Base-by-base conservation (phyloP, 2,888 invertebrate species). In the Melanophora roralis region DNA sequence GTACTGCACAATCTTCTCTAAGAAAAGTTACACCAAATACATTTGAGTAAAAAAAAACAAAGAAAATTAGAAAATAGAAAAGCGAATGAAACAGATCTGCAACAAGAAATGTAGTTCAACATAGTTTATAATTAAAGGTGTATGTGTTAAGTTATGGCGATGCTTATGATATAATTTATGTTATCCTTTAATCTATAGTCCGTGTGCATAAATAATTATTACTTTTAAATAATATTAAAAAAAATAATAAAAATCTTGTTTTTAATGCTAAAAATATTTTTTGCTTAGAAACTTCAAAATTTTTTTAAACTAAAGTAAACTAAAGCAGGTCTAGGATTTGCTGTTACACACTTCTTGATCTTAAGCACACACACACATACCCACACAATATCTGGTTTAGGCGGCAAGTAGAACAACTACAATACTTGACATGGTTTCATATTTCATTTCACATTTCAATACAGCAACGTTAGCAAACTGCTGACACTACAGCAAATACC, bases 341-440 rank as follows among this genome's bases (percentile, higher is more conserved):
- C 36, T 14, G 2, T 8, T 43, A 32, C 40, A 45, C 32, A 27
- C 27, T 27, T 27, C 27, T 27, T 27, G 3, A 27, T n/a, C n/a
- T 19, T 40, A 27, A 12, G 21, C 19, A 23, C 11, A 38, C 27
- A 38, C 38, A n/a, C n/a, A n/a, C n/a, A n/a, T n/a, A 43, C 16
- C 0, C 14, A 51, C 59, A 43, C 49, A 32, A n/a, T 14, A n/a
- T 51, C 11, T 9, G 32, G 51, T 40, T 51, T 51, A 19, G 57
- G 43, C 57, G 19, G 47, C 27, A 55, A 59, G 11, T 32, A 11
- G 62, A 55, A 7, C 51, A 62, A 5, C 60, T 45, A 77, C 51
- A 77, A 77, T 32, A 72, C 79, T 80, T 80, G 79, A 80, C 79
- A 80, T 57, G 71, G 75, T 80, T 79, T 79, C 59, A 71, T 60